Base-by-base conservation (phyloP, 2,888 invertebrate genomes). In the Therioaphis trifolii region DNA sequence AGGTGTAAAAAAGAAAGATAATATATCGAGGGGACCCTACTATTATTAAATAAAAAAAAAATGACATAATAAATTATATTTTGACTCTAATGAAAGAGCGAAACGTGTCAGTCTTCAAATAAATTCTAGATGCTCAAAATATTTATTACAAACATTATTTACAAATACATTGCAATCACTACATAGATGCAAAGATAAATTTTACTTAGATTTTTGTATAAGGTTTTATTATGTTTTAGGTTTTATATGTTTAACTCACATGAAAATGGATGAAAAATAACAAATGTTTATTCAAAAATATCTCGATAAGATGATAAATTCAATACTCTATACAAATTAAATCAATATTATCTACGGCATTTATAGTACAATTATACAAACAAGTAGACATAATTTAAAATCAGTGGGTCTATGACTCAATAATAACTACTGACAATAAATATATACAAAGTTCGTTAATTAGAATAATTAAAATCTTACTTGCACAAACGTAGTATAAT, bases 51-150 rank as follows among this genome's bases (percentile, higher is more conserved):
- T 11, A 66, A 66, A 27, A 58, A 58, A 46, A 58, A 77, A 49
- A 27, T 21, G 11, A 71, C 29, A 74, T 82, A 72, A 82, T 82
- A 74, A 74, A 82, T 74, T 82, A 74, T 82, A 35, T 82, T 82
- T 82, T 82, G 61, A 72, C 72, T 82, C 72, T 40, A 14, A 72
- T 49, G 49, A 61, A 72, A 61, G 12, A 61, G 58, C 35, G 18
- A 72, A 82, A 74, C 82, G 82, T 72, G 82, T 61, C n/a, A 18
- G 78, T 46, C 7, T 40, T 69, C 68, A 27, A 18, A 63, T 5
- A 82, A 69, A 69, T 69, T 69, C 24, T 66, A 35, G n/a, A 49
- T 66, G 27, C 24, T 27, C 9, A 0, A 68, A 40, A 40, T 40
- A 69, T 68, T 40, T 69, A 18, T n/a, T 69, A 78, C 4, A 29